Evolutionary conservation across 2,888 invertebrate genomes (phyloP), one percentile per base, ranked within the genome.

Genomic region (Eledone cirrhosa): DNA sequence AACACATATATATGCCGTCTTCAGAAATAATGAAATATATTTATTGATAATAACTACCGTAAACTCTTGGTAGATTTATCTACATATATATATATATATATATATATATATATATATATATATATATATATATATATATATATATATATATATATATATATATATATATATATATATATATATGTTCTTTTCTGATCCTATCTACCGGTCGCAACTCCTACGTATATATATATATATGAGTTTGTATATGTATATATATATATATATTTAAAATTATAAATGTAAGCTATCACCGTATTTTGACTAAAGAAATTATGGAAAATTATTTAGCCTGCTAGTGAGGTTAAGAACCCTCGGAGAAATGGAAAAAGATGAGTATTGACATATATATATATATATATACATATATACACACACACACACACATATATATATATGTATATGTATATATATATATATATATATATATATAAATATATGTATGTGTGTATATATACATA

Each of bases 31-130:
- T n/a, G n/a, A n/a, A n/a, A n/a, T n/a, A n/a, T n/a, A n/a, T n/a
- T n/a, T n/a, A n/a, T n/a, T n/a, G n/a, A n/a, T n/a, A n/a, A n/a
- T n/a, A n/a, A n/a, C n/a, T n/a, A n/a, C n/a, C n/a, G n/a, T n/a
- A n/a, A n/a, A n/a, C n/a, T n/a, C n/a, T n/a, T n/a, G n/a, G n/a
- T n/a, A n/a, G n/a, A n/a, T n/a, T n/a, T n/a, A n/a, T n/a, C n/a
- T n/a, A n/a, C n/a, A 53, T 53, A 53, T 53, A 53, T 53, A 53
- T 53, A 53, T 53, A 53, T 53, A 53, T 53, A 53, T 53, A 53
- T 53, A 53, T 53, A 53, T 53, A 53, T 53, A 53, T 53, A 53
- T 53, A 53, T 53, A 53, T 53, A 53, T 53, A 53, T 53, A 53
- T 53, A 53, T 53, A 53, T 53, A 53, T 53, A 53, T 53, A 53